Evolutionary conservation across 1,140 invertebrate genomes (phyloP).

Genomic region (Heliconius congener): DNA sequence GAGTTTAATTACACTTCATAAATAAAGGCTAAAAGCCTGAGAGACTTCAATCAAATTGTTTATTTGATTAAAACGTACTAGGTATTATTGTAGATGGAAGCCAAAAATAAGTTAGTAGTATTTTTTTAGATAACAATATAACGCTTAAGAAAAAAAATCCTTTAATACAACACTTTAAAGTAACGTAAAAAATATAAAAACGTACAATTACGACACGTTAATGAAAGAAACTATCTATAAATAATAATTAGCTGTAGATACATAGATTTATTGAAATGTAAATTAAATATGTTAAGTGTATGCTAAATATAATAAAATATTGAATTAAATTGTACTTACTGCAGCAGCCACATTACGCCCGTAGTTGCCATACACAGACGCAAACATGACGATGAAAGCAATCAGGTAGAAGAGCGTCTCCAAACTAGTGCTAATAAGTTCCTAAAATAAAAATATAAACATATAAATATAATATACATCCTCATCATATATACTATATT

Average conservation of each 20-base stretch:
- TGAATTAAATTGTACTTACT: slow-evolving; percentile 78
- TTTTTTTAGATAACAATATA: not conserved
- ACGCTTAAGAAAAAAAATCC: not conserved
- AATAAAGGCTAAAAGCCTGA: slow-evolving; percentile 10
- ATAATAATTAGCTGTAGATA: too few relatives aligned
- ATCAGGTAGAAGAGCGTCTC: slow-evolving; percentile 88
- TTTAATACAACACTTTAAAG: not conserved
- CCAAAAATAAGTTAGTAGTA: not conserved
- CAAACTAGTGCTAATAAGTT: slow-evolving; percentile 88
- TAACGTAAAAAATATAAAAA: too few relatives aligned
- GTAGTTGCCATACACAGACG: slow-evolving; percentile 80
- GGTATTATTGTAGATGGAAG: not conserved
- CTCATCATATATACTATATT: too few relatives aligned
- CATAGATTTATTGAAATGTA: too few relatives aligned
- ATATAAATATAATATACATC: not conserved
- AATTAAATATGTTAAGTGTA: too few relatives aligned
- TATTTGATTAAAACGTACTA: not conserved
- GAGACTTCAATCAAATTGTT: slow-evolving; percentile 10
- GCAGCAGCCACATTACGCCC: slow-evolving; percentile 86
- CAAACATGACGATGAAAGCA: slow-evolving; percentile 90
- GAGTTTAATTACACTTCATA: not conserved
- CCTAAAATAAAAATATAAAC: slow-evolving; percentile 82
- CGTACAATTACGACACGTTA: too few relatives aligned
- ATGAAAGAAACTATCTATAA: too few relatives aligned
- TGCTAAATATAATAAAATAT: not conserved